phyloP scores from a whole-genome alignment of 2,113 vertebrate species.

The Forbesichthys agassizii region DNA sequence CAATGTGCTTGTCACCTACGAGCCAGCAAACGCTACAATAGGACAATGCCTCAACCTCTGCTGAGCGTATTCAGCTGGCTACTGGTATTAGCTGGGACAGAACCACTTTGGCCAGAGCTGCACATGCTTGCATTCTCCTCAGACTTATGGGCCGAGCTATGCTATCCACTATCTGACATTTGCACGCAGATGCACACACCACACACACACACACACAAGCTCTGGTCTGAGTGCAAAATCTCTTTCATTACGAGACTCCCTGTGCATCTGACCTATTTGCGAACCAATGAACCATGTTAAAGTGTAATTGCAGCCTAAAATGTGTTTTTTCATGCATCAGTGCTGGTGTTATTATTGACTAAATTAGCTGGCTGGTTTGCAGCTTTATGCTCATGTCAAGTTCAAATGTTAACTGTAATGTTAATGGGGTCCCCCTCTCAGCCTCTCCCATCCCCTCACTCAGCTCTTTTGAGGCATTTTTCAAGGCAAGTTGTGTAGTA shows the following conservation, averaged over 20 bases:
- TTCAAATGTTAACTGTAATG: too few relatives aligned
- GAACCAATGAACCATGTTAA: slow-evolving; percentile 1
- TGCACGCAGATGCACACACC: not conserved
- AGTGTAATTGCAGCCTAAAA: too few relatives aligned
- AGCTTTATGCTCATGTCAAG: too few relatives aligned
- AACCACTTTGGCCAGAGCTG: slow-evolving; percentile 11
- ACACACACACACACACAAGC: slow-evolving; percentile 1
- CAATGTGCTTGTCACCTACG: slow-evolving; percentile 43
- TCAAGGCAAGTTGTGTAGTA: too few relatives aligned
- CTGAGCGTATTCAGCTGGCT: slow-evolving; percentile 21
- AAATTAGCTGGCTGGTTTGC: too few relatives aligned
- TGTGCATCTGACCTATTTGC: slow-evolving; percentile 30
- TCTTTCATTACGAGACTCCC: slow-evolving; percentile 52
- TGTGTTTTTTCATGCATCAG: too few relatives aligned
- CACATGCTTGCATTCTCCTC: not conserved
- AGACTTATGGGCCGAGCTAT: not conserved
- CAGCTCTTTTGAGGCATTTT: too few relatives aligned
- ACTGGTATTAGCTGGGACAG: slow-evolving; percentile 5
- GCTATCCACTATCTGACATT: not conserved
- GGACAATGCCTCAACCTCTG: slow-evolving; percentile 23
- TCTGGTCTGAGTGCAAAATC: not conserved
- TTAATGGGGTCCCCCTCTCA: too few relatives aligned
- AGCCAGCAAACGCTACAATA: not conserved
- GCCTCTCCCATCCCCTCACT: too few relatives aligned
- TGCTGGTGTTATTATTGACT: too few relatives aligned